Evolutionary conservation across 2,888 invertebrate species (phyloP).

Genomic region (Nemoura dubitans): DNA sequence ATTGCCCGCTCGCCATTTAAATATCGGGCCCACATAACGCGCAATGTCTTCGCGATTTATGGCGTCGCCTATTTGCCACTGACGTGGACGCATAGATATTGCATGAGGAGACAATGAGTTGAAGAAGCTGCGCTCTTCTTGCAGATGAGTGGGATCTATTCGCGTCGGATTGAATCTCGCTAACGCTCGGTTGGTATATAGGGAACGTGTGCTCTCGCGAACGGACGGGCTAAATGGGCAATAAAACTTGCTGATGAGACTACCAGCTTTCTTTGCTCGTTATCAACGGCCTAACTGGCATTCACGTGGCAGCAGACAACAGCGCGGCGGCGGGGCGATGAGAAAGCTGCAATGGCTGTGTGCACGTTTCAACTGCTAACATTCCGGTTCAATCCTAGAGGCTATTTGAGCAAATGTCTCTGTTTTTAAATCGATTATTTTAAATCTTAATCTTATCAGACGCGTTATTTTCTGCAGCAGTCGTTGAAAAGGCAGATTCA

Average conservation of each 20-base stretch:
- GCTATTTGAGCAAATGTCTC: not conserved
- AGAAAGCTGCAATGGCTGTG: not conserved
- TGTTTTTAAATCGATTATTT: not conserved
- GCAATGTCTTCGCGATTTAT: not conserved
- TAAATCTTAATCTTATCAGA: not conserved
- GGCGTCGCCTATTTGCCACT: not conserved
- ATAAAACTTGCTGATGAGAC: slow-evolving; percentile 33
- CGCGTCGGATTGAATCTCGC: not conserved
- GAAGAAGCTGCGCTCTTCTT: not conserved
- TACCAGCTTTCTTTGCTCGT: not conserved
- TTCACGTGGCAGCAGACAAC: not conserved
- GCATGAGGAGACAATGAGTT: slow-evolving; percentile 4
- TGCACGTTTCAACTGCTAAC: not conserved
- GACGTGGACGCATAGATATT: not conserved
- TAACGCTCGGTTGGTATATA: not conserved
- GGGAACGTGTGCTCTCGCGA: not conserved
- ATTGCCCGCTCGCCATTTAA: not conserved
- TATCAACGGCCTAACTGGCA: not conserved
- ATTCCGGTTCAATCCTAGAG: not conserved
- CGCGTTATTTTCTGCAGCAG: not conserved
- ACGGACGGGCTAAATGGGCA: slow-evolving; percentile 3
- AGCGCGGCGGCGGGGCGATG: not conserved
- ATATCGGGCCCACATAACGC: not conserved
- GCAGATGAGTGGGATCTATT: not conserved
- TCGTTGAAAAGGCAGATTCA: not conserved